Conservation (phyloP, 2,888 invertebrate genomes). For the Tribolium freemani region DNA sequence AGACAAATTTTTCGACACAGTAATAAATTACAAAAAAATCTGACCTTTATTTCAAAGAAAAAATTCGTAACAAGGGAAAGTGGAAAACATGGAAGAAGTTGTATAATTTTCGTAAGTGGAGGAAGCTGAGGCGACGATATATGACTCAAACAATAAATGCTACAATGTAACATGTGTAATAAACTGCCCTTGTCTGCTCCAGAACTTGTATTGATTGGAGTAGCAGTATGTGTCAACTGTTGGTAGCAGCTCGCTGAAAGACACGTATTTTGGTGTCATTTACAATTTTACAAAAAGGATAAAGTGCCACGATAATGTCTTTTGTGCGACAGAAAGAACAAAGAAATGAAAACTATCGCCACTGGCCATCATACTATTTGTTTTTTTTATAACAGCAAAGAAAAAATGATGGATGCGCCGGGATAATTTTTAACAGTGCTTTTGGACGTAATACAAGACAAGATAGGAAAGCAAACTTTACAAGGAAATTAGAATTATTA, state of each 20-base stretch:
- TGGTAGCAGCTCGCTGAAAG: slow-evolving; percentile 13
- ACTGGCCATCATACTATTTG: too few species aligned
- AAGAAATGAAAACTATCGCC: too few species aligned
- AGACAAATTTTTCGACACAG: too few species aligned
- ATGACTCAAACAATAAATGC: slow-evolving; percentile 22
- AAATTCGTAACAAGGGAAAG: not conserved
- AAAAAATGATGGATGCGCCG: too few species aligned
- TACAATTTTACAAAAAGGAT: slow-evolving; percentile 11
- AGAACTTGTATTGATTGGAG: slow-evolving; percentile 33
- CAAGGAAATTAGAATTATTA: too few species aligned
- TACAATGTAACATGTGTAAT: slow-evolving; percentile 30
- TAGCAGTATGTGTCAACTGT: slow-evolving; percentile 25
- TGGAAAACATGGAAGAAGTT: not conserved
- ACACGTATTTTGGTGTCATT: slow-evolving; percentile 26
- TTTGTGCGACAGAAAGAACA: not conserved
- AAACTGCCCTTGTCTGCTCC: slow-evolving; percentile 30
- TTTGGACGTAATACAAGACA: too few species aligned
- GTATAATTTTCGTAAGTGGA: not conserved
- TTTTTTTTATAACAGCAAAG: too few species aligned
- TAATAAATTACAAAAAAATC: not conserved
- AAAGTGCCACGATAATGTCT: not conserved
- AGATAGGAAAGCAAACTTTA: too few species aligned
- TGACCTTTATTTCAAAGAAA: slow-evolving; percentile 1
- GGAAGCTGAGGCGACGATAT: slow-evolving; percentile 6
- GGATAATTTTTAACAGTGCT: too few species aligned